Conservation (phyloP, 2,888 invertebrate genomes). For the Zele albiditarsus region DNA sequence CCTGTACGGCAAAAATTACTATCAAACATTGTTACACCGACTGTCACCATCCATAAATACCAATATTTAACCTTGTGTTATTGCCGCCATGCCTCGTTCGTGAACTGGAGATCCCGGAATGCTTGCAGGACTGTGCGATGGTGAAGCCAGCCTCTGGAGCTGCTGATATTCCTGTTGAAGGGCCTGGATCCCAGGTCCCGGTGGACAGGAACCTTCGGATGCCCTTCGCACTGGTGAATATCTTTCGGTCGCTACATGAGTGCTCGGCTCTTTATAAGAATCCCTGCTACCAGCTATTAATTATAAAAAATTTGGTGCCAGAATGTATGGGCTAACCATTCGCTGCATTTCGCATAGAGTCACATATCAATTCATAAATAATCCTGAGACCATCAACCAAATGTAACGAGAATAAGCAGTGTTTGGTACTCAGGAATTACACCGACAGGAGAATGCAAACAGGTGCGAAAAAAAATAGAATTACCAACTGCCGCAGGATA, state of each 20-base stretch:
- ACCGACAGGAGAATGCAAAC: constrained; percentile 28
- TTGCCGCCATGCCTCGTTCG: constrained; percentile 74
- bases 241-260: constrained; percentile 77
- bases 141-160: constrained; percentile 77
- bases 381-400: constrained; percentile 28
- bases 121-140: constrained; percentile 71
- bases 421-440: constrained; percentile 16
- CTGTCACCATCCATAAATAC: not conserved
- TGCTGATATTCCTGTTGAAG: constrained; percentile 88
- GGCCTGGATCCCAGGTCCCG: constrained; percentile 77
- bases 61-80: constrained; percentile 74
- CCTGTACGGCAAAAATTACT: constrained; percentile 75
- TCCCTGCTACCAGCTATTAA: constrained; percentile 73
- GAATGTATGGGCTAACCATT: not conserved
- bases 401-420: constrained; percentile 21
- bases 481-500: constrained; percentile 71
- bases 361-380: constrained; percentile 26
- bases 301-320: not conserved
- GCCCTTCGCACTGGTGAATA: constrained; percentile 94
- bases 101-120: constrained; percentile 71
- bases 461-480: constrained; percentile 54
- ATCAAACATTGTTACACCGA: not conserved
- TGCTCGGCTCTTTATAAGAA: constrained; percentile 76
- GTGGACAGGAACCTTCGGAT: constrained; percentile 83
- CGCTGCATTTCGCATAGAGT: constrained; percentile 2